Base-by-base conservation (phyloP, 2,797 vertebrate species). In the Trematomus bernacchii region DNA sequence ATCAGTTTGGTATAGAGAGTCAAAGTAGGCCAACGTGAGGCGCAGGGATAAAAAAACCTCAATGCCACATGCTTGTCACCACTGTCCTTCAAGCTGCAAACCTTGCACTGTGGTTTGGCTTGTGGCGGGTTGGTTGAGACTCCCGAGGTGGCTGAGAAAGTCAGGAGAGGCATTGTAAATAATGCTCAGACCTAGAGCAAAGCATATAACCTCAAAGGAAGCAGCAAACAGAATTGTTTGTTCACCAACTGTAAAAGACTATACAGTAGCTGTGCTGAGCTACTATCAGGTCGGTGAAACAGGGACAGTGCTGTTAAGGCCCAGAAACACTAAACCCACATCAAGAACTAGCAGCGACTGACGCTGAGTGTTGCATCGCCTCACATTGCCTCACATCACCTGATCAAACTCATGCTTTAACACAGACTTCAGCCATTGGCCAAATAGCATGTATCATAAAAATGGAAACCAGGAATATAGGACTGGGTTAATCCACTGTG, bases 11-110 rank as follows among this genome's bases (percentile, higher is more conserved):
- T 66, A 15, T 0, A 43, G 57, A 15, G 77, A 78, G 70, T 58
- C 78, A 74, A 67, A 76, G 60, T 82, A 66, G 76, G 89, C 79
- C 72, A 27, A 62, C 72, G 52, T 50, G 57, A 76, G 23, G 52
- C 8, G 2, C 55, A 0, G 69, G 71, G 79, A 73, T 54, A n/a
- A 83, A 67, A 69, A 84, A 80, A 73, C 83, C 71, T 81, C 80
- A 71, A 14, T 33, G 51, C 69, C 69, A 61, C 84, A 77, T 21
- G 68, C 65, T 57, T 69, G 59, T 85, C 83, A 77, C 71, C 66
- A 16, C 82, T 47, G 67, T 77, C 67, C 67, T 80, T 74, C 47
- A 65, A 62, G 70, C 77, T 74, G 57, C 77, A 76, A 58, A 82
- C 70, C 50, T 47, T 63, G 70, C 70, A 0, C 68, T 72, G 82